Conservation (phyloP, 2,888 invertebrate species). For the Cylloceria caligata region DNA sequence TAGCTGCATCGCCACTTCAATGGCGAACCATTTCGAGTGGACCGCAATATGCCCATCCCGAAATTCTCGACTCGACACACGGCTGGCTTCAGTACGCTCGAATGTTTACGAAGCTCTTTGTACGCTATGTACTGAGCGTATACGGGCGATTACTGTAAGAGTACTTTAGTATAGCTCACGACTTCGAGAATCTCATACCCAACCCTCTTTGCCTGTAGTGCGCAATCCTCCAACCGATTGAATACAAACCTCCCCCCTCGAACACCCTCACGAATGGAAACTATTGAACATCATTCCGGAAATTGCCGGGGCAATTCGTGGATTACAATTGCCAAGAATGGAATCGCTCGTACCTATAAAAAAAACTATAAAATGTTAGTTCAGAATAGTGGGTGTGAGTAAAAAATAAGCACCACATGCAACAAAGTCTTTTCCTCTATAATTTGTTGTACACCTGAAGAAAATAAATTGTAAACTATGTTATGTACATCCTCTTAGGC, state of each 20-base stretch:
- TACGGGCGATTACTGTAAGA: conserved; percentile 24
- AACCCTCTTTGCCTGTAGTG: conserved; percentile 14
- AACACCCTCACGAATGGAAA: conserved; percentile 13
- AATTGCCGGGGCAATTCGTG: conserved; percentile 40
- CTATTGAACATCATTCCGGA: conserved; percentile 36
- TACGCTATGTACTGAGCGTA: conserved; percentile 50
- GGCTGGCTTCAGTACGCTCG: conserved; percentile 23
- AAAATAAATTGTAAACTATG: too few species aligned
- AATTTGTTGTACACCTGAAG: too few species aligned
- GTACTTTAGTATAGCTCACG: conserved; percentile 48
- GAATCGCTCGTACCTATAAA: conserved; percentile 14
- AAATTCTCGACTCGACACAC: conserved; percentile 51
- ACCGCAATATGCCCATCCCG: conserved; percentile 58
- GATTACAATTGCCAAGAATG: conserved; percentile 52
- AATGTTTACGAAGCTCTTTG: conserved; percentile 64
- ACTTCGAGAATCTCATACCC: conserved; percentile 46
- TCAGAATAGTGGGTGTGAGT: background rate
- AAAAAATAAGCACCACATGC: background rate
- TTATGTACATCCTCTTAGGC: too few species aligned
- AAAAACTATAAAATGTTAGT: conserved; percentile 12
- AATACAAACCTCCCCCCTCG: conserved; percentile 30
- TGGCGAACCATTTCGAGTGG: conserved; percentile 26
- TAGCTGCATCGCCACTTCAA: conserved; percentile 13
- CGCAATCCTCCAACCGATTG: conserved; percentile 52
- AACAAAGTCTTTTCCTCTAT: too few species aligned